Conservation (phyloP, 2,888 invertebrate genomes). For the Petrolisthes cinctipes region DNA sequence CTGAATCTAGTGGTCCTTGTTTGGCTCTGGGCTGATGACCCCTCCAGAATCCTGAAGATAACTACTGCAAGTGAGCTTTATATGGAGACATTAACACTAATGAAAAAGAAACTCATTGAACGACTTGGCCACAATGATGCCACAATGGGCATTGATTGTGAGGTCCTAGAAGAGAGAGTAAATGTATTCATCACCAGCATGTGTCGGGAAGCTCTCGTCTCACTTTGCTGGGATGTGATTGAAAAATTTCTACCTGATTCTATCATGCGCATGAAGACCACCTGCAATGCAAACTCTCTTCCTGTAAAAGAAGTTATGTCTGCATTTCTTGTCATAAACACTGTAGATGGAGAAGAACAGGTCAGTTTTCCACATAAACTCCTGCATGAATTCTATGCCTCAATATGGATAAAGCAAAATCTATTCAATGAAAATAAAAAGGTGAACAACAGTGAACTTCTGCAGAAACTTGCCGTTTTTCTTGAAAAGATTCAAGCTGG, state of each 20-base stretch:
- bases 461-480: constrained; percentile 3
- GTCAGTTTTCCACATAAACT: constrained; percentile 32
- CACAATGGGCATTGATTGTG: background rate
- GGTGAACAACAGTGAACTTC: background rate
- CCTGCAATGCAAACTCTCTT: constrained; percentile 13
- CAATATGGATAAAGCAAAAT: constrained; percentile 11
- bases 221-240: constrained; percentile 14
- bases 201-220: constrained; percentile 20
- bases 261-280: background rate
- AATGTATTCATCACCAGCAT: constrained; percentile 10
- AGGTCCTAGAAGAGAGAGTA: constrained; percentile 23
- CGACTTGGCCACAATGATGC: constrained; percentile 23
- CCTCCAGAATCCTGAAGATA: background rate
- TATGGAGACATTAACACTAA: constrained; percentile 12
- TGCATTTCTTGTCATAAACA: constrained; percentile 34
- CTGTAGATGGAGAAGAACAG: constrained; percentile 27
- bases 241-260: constrained; percentile 17
- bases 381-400: constrained; percentile 35
- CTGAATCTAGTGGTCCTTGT: constrained; percentile 32
- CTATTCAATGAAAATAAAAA: constrained; percentile 27
- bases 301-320: constrained; percentile 23
- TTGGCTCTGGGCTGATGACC: constrained; percentile 39
- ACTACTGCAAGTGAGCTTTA: constrained; percentile 37
- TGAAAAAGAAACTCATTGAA: constrained; percentile 39
- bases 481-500: background rate